Evolutionary conservation across 35 echinoderm and acorn worm genomes (phyloP).

Genomic region (Hemicentrotus pulcherrimus): DNA sequence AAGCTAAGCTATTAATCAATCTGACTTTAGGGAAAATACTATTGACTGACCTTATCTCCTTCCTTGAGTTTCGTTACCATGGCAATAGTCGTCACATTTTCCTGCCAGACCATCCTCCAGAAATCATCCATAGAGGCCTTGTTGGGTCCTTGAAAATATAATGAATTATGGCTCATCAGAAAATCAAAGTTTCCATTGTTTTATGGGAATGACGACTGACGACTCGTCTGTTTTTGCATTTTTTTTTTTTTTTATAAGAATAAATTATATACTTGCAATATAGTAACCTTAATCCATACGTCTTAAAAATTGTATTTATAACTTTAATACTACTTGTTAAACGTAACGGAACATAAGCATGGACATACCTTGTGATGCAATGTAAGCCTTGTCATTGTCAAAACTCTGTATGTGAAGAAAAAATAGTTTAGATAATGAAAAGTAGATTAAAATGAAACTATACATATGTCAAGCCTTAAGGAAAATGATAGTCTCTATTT

Average conservation of each 20-base stretch:
- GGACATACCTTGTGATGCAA: slow-evolving; percentile 31
- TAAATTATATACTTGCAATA: not conserved
- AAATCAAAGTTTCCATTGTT: not conserved
- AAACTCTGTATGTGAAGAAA: not conserved
- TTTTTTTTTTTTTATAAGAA: not conserved
- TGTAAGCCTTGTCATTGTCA: slow-evolving; percentile 9
- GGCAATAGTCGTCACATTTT: slow-evolving; percentile 61
- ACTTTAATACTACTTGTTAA: too few relatives aligned
- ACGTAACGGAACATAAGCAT: too few relatives aligned
- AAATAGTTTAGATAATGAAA: not conserved
- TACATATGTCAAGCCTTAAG: too few relatives aligned
- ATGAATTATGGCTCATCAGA: not conserved
- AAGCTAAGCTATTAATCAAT: not conserved
- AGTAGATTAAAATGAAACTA: too few relatives aligned
- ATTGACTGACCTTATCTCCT: slow-evolving; percentile 57
- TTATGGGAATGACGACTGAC: not conserved
- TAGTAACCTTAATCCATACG: not conserved
- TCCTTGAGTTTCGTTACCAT: slow-evolving; percentile 82
- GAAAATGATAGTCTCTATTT: too few relatives aligned
- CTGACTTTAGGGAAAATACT: not conserved
- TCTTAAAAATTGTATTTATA: not conserved
- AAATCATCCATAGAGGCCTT: slow-evolving; percentile 69
- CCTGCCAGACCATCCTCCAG: slow-evolving; percentile 93
- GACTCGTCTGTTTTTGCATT: not conserved
- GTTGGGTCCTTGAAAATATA: slow-evolving; percentile 60